phyloP scores from a whole-genome alignment of 2,888 invertebrate genomes.

The Sphaerophoria rueppellii region DNA sequence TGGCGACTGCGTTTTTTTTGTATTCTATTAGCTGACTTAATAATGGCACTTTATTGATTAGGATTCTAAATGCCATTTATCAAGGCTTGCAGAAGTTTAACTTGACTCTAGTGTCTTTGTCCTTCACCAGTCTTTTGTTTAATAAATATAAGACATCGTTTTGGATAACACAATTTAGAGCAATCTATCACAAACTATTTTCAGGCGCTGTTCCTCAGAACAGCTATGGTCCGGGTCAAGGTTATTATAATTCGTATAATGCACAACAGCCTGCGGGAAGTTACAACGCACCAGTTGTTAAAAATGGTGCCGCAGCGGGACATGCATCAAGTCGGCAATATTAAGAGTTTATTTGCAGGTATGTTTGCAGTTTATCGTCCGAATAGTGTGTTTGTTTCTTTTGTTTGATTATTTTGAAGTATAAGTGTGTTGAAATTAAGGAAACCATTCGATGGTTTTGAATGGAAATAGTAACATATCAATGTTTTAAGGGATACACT shows the following conservation, averaged over 20 bases:
- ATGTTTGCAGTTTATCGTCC: constrained; percentile 59
- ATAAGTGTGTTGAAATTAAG: no score
- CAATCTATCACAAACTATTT: constrained; percentile 55
- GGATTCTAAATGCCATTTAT: no score
- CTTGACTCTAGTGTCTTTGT: constrained; percentile 34
- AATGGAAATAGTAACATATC: no score
- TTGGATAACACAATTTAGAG: no score
- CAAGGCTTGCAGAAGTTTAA: no score
- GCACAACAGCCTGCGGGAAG: constrained; percentile 53
- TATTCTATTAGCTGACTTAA: no score
- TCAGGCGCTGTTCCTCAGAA: constrained; percentile 66
- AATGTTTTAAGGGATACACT: no score
- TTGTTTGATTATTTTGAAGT: neutral
- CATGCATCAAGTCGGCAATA: constrained; percentile 69
- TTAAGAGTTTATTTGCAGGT: constrained; percentile 64
- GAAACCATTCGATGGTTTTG: no score
- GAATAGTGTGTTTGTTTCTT: constrained; percentile 11
- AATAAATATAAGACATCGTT: neutral
- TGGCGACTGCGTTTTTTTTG: no score
- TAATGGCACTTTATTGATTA: no score
- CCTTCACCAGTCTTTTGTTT: neutral
- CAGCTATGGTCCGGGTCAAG: constrained; percentile 61
- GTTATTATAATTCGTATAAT: constrained; percentile 70
- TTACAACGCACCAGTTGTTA: constrained; percentile 40
- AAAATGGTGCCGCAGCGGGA: constrained; percentile 58